Evolutionary conservation across 1,140 invertebrate species (phyloP).

Genomic region (Paracyclopina nana): DNA sequence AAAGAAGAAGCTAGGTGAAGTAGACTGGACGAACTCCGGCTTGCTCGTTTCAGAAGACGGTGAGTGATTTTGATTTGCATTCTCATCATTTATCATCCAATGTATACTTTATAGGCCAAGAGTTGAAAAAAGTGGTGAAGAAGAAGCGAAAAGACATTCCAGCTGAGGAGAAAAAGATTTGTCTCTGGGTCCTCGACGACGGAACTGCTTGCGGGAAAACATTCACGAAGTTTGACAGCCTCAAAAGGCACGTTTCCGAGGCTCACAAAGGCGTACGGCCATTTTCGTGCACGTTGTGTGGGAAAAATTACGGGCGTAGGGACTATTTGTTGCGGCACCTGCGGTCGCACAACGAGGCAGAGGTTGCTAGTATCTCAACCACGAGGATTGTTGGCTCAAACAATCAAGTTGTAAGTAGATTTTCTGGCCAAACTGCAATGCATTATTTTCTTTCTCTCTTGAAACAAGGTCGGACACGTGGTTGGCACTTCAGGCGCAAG

Average conservation of each 20-base stretch:
- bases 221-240: constrained; percentile 12
- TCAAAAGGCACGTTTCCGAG: constrained; percentile 11
- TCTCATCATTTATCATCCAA: too few relatives aligned
- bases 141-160: constrained; percentile 15
- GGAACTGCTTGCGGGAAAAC: constrained; percentile 11
- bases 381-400: too few relatives aligned
- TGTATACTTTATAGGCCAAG: not conserved
- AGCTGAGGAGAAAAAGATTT: constrained; percentile 12
- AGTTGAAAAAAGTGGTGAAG: not conserved
- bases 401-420: too few relatives aligned
- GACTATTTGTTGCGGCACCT: constrained; percentile 13
- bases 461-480: too few relatives aligned
- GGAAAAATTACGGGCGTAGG: constrained; percentile 7
- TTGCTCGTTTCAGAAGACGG: not conserved
- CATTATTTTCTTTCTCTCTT: too few relatives aligned
- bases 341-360: constrained; percentile 4
- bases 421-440: too few relatives aligned
- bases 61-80: too few relatives aligned
- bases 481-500: too few relatives aligned
- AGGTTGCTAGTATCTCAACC: not conserved
- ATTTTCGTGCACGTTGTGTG: constrained; percentile 9
- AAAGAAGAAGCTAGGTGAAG: not conserved
- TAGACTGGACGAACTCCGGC: constrained; percentile 2
- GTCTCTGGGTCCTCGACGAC: constrained; percentile 10
- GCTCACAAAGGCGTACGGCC: constrained; percentile 7